Conservation (phyloP, 2,888 invertebrate genomes). For the Celastrina argiolus region DNA sequence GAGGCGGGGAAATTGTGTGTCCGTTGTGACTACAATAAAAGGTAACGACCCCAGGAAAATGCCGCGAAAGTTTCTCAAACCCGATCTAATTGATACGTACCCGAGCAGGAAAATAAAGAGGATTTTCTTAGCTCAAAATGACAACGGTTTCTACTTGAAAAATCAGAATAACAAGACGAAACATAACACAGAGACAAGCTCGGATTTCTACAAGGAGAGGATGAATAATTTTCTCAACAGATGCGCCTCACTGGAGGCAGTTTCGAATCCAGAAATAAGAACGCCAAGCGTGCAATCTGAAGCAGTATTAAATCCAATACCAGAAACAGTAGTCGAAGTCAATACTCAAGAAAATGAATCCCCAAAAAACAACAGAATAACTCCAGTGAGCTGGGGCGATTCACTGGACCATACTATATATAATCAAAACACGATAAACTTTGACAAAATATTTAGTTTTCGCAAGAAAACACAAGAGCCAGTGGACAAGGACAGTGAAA, state of each 20-base stretch:
- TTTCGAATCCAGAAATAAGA: conserved; percentile 53
- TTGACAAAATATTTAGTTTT: conserved; percentile 65
- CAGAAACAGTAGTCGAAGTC: conserved; percentile 46
- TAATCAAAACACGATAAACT: conserved; percentile 67
- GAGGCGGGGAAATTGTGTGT: conserved; percentile 69
- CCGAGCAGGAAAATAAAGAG: conserved; percentile 74
- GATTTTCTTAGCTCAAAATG: conserved; percentile 66
- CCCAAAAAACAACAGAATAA: conserved; percentile 40
- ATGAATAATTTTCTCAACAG: conserved; percentile 68
- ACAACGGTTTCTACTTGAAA: conserved; percentile 64
- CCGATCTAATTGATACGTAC: conserved; percentile 75
- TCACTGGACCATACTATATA: conserved; percentile 61
- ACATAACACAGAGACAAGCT: conserved; percentile 63
- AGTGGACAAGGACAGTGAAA: conserved; percentile 36
- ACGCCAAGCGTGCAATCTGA: conserved; percentile 59
- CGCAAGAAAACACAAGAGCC: conserved; percentile 40
- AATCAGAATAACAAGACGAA: conserved; percentile 67
- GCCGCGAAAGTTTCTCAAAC: conserved; percentile 61
- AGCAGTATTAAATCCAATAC: conserved; percentile 51
- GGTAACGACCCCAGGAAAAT: conserved; percentile 66
- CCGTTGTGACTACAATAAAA: conserved; percentile 76
- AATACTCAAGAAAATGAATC: conserved; percentile 34
- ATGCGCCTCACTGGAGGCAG: conserved; percentile 58
- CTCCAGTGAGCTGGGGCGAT: conserved; percentile 67
- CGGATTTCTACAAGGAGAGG: conserved; percentile 67